A percentile compares a stretch with the other conserved stretches of the same genome.
phyloP scores from a whole-genome alignment of 2,888 invertebrate genomes.

The Zaprionus lineosus region DNA sequence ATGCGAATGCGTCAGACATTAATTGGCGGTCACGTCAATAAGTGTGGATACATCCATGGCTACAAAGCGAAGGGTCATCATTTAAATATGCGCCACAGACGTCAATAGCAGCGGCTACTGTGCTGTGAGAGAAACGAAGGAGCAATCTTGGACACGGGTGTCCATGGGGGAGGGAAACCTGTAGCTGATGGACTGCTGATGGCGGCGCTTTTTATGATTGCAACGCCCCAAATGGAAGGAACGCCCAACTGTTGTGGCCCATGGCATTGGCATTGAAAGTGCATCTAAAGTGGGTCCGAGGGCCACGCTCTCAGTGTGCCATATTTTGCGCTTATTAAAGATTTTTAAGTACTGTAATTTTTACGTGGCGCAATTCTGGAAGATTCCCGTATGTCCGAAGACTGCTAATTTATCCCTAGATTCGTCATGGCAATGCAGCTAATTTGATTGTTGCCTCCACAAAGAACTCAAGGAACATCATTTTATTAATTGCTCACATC shows the following conservation, averaged over 20 bases:
- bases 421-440: constrained; percentile 56
- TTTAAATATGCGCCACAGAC: constrained; percentile 55
- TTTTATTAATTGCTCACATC: constrained; percentile 67
- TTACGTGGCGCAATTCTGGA: constrained; percentile 5
- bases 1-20: constrained; percentile 30
- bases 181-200: constrained; percentile 34
- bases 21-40: constrained; percentile 26
- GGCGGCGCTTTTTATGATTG: constrained; percentile 50
- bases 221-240: constrained; percentile 12
- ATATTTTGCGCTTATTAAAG: constrained; percentile 73
- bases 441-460: constrained; percentile 45
- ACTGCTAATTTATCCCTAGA: constrained; percentile 66
- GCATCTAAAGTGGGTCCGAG: constrained; percentile 37
- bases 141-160: too few relatives aligned
- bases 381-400: constrained; percentile 14
- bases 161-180: too few relatives aligned
- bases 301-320: constrained; percentile 20
- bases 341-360: constrained; percentile 79
- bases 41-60: constrained; percentile 7
- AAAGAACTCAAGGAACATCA: constrained; percentile 68
- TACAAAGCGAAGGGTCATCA: constrained; percentile 33
- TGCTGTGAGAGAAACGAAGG: not conserved
- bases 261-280: constrained; percentile 31
- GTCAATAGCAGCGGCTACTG: constrained; percentile 46
- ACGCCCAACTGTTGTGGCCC: constrained; percentile 19